Evolutionary conservation across 37 sponge, comb jelly and placozoan species (phyloP), one percentile per base, ranked within the genome.

Genomic region (Oscarella lobularis): DNA sequence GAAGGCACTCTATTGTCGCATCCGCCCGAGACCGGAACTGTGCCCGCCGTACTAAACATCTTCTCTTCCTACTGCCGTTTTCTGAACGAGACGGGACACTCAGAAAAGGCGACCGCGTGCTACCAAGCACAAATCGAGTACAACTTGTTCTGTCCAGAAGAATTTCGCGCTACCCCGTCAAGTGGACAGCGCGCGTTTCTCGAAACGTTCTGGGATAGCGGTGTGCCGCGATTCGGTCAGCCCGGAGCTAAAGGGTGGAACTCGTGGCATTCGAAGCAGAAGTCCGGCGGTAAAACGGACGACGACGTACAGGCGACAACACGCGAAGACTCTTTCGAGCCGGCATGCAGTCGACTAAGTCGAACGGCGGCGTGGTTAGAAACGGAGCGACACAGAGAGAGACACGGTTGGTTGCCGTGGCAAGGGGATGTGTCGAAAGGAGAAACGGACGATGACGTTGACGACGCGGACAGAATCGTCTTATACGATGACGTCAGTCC

Each of bases 131-230:
- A 87, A 39, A 30, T 93, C 1, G 94, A 93, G 70, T 89, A 89
- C 81, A 93, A 86, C 82, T 74, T 86, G 14, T 81, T 78, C 41
- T 65, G 70, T 69, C 90, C 94, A 30, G 38, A 65, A 4, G 71
- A 80, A 39, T 65, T 89, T 3, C 20, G 4, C 0, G 2, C 0
- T 27, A 74, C 41, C 6, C 71, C 71, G n/a, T 5, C n/a, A 32
- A 14, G 71, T 14, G 60, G 5, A 14, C 41, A 54, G 36, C n/a
- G 55, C 32, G 60, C 76, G 1, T 86, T 81, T 37, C 77, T 93
- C 40, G 94, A 86, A 75, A 39, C 85, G 3, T 93, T 81, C 75
- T 93, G 94, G 94, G 90, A 89, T 73, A 93, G 91, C 37, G 78
- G 76, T 39, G 74, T 39, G 0, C 74, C 87, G 3, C 73, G 87